Conservation (phyloP, 2,797 vertebrate species). For the Taeniopygia guttata region DNA sequence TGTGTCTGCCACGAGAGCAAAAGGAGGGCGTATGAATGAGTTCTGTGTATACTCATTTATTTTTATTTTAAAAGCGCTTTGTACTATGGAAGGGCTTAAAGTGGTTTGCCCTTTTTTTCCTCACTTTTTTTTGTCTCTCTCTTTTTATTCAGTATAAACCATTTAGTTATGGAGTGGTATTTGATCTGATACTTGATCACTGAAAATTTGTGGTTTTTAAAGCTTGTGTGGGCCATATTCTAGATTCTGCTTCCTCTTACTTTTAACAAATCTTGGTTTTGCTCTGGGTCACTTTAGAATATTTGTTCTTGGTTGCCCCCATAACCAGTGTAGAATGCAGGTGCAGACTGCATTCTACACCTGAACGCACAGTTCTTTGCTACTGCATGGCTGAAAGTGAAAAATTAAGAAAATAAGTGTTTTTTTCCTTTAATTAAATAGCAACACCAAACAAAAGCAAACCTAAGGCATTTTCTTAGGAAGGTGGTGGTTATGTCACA, state of each 20-base stretch:
- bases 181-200: not conserved
- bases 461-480: not conserved
- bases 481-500: not conserved
- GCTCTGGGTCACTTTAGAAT: not conserved
- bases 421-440: not conserved
- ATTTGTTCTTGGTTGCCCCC: not conserved
- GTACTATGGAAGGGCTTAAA: not conserved
- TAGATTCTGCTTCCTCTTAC: not conserved
- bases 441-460: not conserved
- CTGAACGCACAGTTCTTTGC: not conserved
- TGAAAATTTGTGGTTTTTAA: not conserved
- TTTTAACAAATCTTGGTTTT: not conserved
- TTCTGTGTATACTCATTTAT: not conserved
- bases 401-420: not conserved
- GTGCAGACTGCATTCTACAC: not conserved
- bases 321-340: not conserved
- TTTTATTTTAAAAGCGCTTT: not conserved
- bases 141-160: not conserved
- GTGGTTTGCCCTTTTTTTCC: not conserved
- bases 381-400: not conserved
- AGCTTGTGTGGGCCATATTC: not conserved
- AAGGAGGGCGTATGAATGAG: not conserved
- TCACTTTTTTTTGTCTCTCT: no score
- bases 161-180: not conserved
- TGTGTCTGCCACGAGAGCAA: not conserved